Conservation (phyloP, 2,888 invertebrate genomes). For the Eutolmus rufibarbis region DNA sequence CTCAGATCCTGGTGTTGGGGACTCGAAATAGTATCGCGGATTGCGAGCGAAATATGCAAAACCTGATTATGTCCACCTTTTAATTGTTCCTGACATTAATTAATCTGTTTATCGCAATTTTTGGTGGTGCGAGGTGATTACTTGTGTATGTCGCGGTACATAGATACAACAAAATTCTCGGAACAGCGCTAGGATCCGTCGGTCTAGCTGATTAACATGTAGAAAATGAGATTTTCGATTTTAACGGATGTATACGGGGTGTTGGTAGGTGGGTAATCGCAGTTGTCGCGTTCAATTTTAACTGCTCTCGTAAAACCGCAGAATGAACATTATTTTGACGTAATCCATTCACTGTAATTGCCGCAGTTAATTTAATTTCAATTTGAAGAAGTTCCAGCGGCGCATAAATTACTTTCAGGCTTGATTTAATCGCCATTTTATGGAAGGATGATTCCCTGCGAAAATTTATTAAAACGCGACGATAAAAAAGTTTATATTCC, state of each 20-base stretch:
- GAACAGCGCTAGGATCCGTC: no score
- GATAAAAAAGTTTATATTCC: slow-evolving; percentile 2
- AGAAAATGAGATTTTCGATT: slow-evolving; percentile 12
- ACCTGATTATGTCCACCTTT: slow-evolving; percentile 28
- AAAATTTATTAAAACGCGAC: neutral
- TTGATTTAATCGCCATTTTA: slow-evolving; percentile 9
- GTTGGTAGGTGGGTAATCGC: neutral
- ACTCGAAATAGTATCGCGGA: neutral
- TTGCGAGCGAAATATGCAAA: slow-evolving; percentile 40
- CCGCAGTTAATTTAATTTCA: slow-evolving; percentile 30
- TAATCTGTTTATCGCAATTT: slow-evolving; percentile 36
- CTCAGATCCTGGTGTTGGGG: neutral
- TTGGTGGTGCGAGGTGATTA: neutral
- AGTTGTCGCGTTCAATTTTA: slow-evolving; percentile 22
- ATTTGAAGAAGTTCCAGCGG: slow-evolving; percentile 16
- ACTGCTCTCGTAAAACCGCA: slow-evolving; percentile 9
- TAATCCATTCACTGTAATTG: slow-evolving; percentile 29
- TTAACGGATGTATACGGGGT: neutral
- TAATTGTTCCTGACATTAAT: slow-evolving; percentile 43
- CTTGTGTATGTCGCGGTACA: neutral
- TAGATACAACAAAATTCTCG: neutral
- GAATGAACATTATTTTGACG: slow-evolving; percentile 32
- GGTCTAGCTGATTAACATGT: slow-evolving; percentile 3
- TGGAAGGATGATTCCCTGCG: slow-evolving; percentile 2
- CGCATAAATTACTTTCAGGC: slow-evolving; percentile 14